Evolutionary conservation across 1,140 invertebrate species (phyloP).

Genomic region (Eciton burchellii): DNA sequence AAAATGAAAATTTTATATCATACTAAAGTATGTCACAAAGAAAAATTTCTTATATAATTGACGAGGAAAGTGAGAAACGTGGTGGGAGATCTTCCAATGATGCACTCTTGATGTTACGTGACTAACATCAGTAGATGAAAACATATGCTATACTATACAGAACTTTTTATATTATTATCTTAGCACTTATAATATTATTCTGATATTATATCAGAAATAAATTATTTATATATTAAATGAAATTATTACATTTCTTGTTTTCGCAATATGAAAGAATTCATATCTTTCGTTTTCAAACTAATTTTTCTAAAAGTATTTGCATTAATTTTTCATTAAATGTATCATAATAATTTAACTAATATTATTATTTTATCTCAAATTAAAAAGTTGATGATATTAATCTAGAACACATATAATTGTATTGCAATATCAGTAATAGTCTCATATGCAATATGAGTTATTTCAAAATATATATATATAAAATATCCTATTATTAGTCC

Average conservation of each 20-base stretch:
- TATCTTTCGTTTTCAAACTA: no score
- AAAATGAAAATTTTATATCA: background rate
- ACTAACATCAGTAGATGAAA: background rate
- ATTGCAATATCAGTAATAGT: background rate
- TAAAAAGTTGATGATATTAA: no score
- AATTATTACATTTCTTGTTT: no score
- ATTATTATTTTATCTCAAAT: no score
- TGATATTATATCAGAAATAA: no score
- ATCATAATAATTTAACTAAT: no score
- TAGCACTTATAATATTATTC: no score
- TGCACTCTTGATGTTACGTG: background rate
- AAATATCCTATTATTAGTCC: conserved; percentile 79
- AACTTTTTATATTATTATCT: background rate
- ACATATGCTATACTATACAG: background rate
- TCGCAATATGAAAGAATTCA: no score
- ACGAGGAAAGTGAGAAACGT: background rate
- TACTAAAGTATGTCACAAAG: background rate
- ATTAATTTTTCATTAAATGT: no score
- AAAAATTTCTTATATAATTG: background rate
- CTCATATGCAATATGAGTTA: background rate
- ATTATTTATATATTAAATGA: no score
- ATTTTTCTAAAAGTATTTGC: no score
- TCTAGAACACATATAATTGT: no score
- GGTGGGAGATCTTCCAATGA: background rate
- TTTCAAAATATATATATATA: background rate